Evolutionary conservation across 1,140 invertebrate genomes (phyloP), one percentile per base, ranked within the genome.

Genomic region (Conus betulinus): DNA sequence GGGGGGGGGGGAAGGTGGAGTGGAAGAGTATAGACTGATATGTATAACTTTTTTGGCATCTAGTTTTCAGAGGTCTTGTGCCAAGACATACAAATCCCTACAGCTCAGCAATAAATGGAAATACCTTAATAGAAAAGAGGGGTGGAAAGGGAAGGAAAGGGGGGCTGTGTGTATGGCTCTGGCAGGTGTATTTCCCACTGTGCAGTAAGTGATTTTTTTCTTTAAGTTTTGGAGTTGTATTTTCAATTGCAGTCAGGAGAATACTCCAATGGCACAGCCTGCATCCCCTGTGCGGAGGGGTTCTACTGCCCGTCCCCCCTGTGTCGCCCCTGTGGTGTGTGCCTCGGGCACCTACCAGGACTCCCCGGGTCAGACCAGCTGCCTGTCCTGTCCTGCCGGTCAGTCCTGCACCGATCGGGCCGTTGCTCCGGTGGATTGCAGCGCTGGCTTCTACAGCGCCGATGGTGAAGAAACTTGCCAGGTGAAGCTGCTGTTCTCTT

Each of bases 371-470:
- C 91, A 93, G 67, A 89, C 92, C 51, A 91, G 89, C 85, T 94
- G 93, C 90, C 84, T 91, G 87, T 55, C 90, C 8, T 95, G 94
- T 88, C 94, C 94, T 20, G 89, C 88, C 17, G 94, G 94, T 6
- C 87, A 93, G 83, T 91, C 91, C 11, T 95, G 94, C 90, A 52
- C 88, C 20, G 88, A 89, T 87, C 91, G 90, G 52, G 84, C 90
- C 60, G 87, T 84, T 20, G 78, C 90, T n/a, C 92, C 94, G 13
- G 91, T 91, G 1, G 86, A 93, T 60, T 95, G 94, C 91, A 39
- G 27, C 81, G 93, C 92, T 55, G 94, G 94, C 15, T 93, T 90
- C 71, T 94, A 90, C 89, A 95, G 94, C 89, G 88, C 91, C 10
- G 79, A 88, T 52, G 93, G 93, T 51, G 90, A 92, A 55, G 90